Conservation (phyloP, 1,140 invertebrate species). For the Drosophila subobscura region DNA sequence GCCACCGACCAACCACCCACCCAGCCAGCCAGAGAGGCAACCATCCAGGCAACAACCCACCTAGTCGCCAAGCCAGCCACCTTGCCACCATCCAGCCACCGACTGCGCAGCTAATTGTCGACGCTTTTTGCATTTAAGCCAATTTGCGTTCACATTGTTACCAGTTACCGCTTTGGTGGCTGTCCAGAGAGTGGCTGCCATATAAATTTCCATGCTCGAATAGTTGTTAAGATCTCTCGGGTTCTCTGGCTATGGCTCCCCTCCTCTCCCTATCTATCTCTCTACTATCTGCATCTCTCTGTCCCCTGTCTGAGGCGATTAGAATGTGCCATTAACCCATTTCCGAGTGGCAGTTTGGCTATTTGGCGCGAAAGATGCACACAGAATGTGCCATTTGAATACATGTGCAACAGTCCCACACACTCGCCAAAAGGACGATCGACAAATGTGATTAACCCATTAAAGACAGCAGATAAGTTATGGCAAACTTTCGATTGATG, state of each 20-base stretch:
- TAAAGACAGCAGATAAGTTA: conserved; percentile 29
- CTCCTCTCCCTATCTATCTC: neutral
- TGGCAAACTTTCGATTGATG: neutral
- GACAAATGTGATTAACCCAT: conserved; percentile 44
- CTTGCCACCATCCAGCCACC: conserved; percentile 31
- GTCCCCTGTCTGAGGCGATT: conserved; percentile 38
- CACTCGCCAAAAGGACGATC: conserved; percentile 31
- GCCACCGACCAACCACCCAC: conserved; percentile 30
- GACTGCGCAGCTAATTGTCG: conserved; percentile 73
- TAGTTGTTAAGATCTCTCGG: conserved; percentile 54
- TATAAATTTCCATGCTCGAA: conserved; percentile 71
- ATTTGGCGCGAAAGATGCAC: conserved; percentile 46
- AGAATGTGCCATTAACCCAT: conserved; percentile 79
- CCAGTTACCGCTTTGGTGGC: conserved; percentile 29
- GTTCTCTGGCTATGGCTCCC: conserved; percentile 7
- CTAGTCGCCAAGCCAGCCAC: conserved; percentile 35
- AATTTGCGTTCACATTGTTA: conserved; percentile 70
- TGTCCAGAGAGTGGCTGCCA: conserved; percentile 51
- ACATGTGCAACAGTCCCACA: neutral
- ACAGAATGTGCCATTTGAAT: conserved; percentile 40
- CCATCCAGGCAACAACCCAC: conserved; percentile 26
- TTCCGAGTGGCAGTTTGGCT: conserved; percentile 37
- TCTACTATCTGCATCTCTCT: conserved; percentile 32
- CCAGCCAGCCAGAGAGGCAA: conserved; percentile 22
- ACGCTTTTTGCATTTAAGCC: conserved; percentile 72